These are phyloP conservation scores for Rhinoptilus africanus DNA, from an alignment of 2,113 vertebrate genomes.

Conservation along the genomic window DNA sequence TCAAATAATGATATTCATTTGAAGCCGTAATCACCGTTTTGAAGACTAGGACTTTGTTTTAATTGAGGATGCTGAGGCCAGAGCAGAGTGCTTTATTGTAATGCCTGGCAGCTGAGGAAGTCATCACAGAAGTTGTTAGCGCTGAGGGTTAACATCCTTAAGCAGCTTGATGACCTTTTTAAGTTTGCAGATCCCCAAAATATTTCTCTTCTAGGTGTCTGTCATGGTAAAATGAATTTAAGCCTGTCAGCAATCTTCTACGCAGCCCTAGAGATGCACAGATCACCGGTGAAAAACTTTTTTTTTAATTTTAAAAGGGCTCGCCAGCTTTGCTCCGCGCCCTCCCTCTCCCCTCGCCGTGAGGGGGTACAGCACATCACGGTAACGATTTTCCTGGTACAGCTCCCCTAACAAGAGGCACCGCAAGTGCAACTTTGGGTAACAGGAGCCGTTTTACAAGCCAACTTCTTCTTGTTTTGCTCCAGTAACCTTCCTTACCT, in stretches of 20 bases:
- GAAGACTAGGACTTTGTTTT: neutral
- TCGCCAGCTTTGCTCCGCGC: neutral
- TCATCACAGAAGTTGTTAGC: neutral
- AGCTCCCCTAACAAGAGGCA: neutral
- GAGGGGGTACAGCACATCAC: rapidly evolving
- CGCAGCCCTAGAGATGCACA: neutral
- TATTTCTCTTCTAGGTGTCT: neutral
- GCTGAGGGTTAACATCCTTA: neutral
- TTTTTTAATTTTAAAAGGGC: neutral
- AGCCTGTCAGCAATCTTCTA: neutral
- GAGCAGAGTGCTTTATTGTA: neutral
- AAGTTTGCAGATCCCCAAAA: neutral
- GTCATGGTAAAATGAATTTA: neutral
- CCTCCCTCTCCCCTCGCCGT: too few relatives aligned
- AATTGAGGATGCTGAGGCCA: neutral
- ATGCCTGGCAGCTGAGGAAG: neutral
- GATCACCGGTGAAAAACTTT: neutral
- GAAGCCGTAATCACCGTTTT: neutral
- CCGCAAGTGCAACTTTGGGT: neutral
- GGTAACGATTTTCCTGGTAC: neutral
- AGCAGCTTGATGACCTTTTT: neutral
- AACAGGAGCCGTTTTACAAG: neutral
- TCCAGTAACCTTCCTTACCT: neutral
- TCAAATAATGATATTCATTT: neutral
- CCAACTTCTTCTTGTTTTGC: neutral